phyloP scores from a whole-genome alignment of 2,888 invertebrate species.

The Drosophila fulvimacula region DNA sequence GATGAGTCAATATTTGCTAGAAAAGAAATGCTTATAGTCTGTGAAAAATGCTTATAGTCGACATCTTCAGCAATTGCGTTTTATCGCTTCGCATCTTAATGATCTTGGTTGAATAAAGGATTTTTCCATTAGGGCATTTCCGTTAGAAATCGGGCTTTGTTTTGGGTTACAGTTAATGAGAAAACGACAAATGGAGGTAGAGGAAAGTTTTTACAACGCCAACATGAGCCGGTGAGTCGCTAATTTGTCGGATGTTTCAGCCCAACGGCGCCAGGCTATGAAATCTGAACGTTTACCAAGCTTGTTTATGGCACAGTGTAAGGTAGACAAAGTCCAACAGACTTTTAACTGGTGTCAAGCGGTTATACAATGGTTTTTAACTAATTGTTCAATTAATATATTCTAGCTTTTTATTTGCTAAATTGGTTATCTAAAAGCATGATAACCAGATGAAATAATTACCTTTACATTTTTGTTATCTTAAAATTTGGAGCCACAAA shows the following conservation, averaged over 20 bases:
- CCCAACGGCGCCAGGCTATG: slow-evolving; percentile 54
- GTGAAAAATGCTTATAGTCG: not conserved
- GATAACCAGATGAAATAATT: no score
- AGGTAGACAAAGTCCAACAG: slow-evolving; percentile 43
- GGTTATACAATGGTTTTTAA: not conserved
- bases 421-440: not conserved
- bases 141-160: slow-evolving; percentile 20
- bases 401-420: not conserved
- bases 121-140: slow-evolving; percentile 36
- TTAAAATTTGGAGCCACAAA: not conserved
- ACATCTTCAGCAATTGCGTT: not conserved
- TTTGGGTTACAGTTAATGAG: slow-evolving; percentile 27
- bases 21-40: slow-evolving; percentile 15
- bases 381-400: not conserved
- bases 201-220: slow-evolving; percentile 37
- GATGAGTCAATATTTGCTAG: slow-evolving; percentile 10
- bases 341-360: slow-evolving; percentile 1
- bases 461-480: no score
- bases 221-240: slow-evolving; percentile 28
- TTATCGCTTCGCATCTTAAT: slow-evolving; percentile 39
- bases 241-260: slow-evolving; percentile 29
- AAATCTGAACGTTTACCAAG: slow-evolving; percentile 50
- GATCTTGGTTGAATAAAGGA: slow-evolving; percentile 16
- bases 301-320: slow-evolving; percentile 47
- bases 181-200: slow-evolving; percentile 18